Evolutionary conservation across 2,888 invertebrate species (phyloP), one percentile per base, ranked within the genome.

Genomic region (Phragmatobia fuliginosa): DNA sequence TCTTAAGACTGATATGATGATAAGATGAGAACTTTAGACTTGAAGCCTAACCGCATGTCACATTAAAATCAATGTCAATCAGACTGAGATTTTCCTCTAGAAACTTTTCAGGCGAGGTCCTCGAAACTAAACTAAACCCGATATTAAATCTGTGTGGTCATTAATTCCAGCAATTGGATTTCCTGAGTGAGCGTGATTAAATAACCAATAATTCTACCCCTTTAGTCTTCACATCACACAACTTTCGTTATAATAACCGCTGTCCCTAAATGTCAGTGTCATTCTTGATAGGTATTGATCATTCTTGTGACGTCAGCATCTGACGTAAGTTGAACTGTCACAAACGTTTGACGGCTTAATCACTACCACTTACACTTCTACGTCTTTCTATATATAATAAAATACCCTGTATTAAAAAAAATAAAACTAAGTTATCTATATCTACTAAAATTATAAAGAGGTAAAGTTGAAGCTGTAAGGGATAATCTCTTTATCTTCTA

Each of bases 331-430:
- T 67, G 62, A 49, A 67, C 62, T 71, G 73, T 73, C 59, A 65
- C 49, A 71, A 69, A 70, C 66, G 69, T 65, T 67, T 67, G 64
- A 66, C 69, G 60, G 66, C 69, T 71, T 70, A 68, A 73, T 61
- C 41, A 49, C 36, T 67, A 36, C n/a, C 58, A 58, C 18, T 68
- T 58, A 68, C 33, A 68, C 64, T n/a, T n/a, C 60, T 64, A 59
- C 59, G 52, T 64, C n/a, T n/a, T n/a, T n/a, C n/a, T n/a, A n/a
- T n/a, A n/a, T n/a, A n/a, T n/a, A n/a, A n/a, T n/a, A n/a, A n/a
- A n/a, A n/a, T n/a, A n/a, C n/a, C n/a, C n/a, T n/a, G n/a, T n/a
- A n/a, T n/a, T n/a, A n/a, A n/a, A n/a, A n/a, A n/a, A n/a, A n/a
- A n/a, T n/a, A n/a, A n/a, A n/a, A n/a, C n/a, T n/a, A n/a, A n/a